Base-by-base conservation (phyloP, 2,888 invertebrate species). In the Andricus quercusramuli region DNA sequence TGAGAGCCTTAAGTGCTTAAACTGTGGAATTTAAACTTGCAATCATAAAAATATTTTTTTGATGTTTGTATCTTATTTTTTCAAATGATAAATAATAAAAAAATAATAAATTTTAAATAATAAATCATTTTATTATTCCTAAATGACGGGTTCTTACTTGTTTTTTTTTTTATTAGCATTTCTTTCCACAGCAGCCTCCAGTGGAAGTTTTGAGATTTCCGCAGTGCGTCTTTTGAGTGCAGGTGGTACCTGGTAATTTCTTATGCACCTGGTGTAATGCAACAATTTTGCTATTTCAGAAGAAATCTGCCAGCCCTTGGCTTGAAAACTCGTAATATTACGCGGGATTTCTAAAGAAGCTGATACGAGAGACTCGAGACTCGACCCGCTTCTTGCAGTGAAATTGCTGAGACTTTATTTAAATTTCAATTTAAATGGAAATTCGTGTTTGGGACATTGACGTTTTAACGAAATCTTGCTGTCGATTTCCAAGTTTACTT, bases 341-440 rank as follows among this genome's bases (percentile, higher is more conserved):
- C 17, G 51, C 51, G 74, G 56, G 20, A 74, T 74, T 74, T 56
- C 74, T 74, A 74, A 74, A 74, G 74, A 74, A 74, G n/a, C 74
- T 74, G 74, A 56, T 56, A 13, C 51, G 32, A 74, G n/a, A 70
- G 74, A 74, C 51, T 74, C 70, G 51, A 68, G 68, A 74, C 67
- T 67, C 41, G 67, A 41, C 32, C 20, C 29, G 32, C 20, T 74
- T 56, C 51, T 56, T 74, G 37, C 32, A 20, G 20, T 56, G 74
- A 37, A 74, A 56, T 56, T 56, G 56, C 56, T 74, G 74, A 56
- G 74, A 32, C 56, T 74, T 74, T 74, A 51, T 74, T 74, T 56
- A 74, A 74, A 56, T 74, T 74, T 74, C 56, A 74, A 74, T 74
- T 74, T 74, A 74, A 74, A 74, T 74, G 56, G 56, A 74, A 74